Percentiles rank a stretch among this genome's conserved stretches.
Conservation (phyloP, 2,113 vertebrate genomes). For the Indicator indicator region DNA sequence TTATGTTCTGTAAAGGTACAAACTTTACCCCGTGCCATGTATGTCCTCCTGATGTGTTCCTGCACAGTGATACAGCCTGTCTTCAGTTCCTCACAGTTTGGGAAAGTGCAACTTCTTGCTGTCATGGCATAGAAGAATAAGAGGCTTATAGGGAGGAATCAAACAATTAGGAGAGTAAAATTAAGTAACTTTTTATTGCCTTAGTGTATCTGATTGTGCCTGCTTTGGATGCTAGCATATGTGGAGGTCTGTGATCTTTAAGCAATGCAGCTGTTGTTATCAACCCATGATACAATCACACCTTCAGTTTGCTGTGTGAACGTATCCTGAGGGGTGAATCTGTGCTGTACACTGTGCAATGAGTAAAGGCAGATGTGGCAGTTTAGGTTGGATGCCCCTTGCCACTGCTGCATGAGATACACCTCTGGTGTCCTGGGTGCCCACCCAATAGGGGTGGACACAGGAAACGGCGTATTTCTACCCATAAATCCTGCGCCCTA, state of each 20-base stretch:
- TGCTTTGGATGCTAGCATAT: not conserved
- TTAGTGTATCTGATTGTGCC: not conserved
- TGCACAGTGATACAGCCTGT: not conserved
- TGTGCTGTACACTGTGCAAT: not conserved
- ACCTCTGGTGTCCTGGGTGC: no score
- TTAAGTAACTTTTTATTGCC: not conserved
- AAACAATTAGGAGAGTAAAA: not conserved
- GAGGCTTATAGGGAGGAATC: not conserved
- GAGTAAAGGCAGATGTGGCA: rapidly evolving
- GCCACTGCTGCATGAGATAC: no score
- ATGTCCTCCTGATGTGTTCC: not conserved
- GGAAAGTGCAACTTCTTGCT: not conserved
- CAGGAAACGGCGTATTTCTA: no score
- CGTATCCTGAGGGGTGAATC: not conserved
- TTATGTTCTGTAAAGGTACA: not conserved
- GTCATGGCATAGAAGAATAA: not conserved
- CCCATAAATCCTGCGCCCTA: no score
- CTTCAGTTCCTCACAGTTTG: not conserved
- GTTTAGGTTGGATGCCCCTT: no score
- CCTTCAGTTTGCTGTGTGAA: not conserved
- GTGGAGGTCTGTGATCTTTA: not conserved
- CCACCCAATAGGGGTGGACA: no score
- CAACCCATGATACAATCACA: not conserved
- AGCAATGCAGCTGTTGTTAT: not conserved
- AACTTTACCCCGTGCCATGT: rapidly evolving